These are phyloP conservation scores for Pseudotriccus pelzelni DNA, from an alignment of 2,797 vertebrate genomes.

Conservation along the genomic window DNA sequence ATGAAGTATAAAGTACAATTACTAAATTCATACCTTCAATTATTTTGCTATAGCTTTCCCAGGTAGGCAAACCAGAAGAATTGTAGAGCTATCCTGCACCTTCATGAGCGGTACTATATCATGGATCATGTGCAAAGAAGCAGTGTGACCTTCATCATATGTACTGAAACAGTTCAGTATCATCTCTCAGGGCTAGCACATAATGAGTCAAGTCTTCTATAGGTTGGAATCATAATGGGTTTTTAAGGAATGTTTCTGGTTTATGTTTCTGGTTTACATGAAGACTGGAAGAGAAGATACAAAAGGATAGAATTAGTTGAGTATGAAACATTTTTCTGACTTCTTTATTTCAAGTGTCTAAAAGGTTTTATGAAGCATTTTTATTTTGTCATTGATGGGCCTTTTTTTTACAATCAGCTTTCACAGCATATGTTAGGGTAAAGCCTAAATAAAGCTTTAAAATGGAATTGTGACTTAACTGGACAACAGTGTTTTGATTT, in stretches of 20 bases:
- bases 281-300: neutral
- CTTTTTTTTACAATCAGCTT: neutral
- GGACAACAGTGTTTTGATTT: neutral
- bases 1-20: conserved; percentile 15
- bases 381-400: neutral
- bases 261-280: neutral
- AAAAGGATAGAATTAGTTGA: neutral
- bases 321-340: neutral
- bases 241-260: neutral
- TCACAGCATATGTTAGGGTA: neutral
- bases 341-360: neutral
- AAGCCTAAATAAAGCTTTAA: neutral
- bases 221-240: neutral
- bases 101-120: neutral
- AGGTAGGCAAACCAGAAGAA: neutral
- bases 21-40: neutral
- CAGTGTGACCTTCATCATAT: neutral
- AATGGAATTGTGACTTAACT: neutral
- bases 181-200: neutral
- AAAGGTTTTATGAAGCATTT: neutral
- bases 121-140: neutral
- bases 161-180: neutral
- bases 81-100: neutral
- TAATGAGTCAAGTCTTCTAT: neutral
- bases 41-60: neutral